Evolutionary conservation across 2,113 vertebrate genomes (phyloP), one percentile per base, ranked within the genome.

Genomic region (Anthoscopus minutus): DNA sequence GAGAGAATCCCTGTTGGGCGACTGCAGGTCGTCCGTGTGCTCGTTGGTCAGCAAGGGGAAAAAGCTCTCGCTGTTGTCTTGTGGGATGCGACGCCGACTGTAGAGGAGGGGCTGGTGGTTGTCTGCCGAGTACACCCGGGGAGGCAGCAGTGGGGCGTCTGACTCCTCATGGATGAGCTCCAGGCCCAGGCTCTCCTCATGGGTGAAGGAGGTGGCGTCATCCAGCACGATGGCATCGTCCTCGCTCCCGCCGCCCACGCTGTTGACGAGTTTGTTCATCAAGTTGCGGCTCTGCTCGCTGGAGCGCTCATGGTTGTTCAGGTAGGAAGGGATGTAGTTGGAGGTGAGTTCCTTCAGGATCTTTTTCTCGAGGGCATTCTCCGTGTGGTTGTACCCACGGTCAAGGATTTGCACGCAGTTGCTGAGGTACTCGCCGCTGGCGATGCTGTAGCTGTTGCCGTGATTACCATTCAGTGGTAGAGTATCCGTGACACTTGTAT

Each of bases 381-480:
- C 99, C 14, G 98, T 99, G 97, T 99, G 99, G 97, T 98, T 99
- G 94, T 99, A 99, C 95, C 99, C 98, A 51, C 98, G 98, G 97
- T 99, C 99, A 89, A 99, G 99, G 93, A 99, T 99, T 98, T 99
- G 99, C 98, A 99, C 99, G 86, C 99, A 99, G 98, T 99, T 99
- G 97, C 99, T 99, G 98, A 99, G 98, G 98, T 99, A 99, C 96
- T 99, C 99, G 24, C 98, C 98, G 72, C 99, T 98, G 98, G 99
- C 99, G 81, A 99, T 98, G 98, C 99, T 99, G 98, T 99, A 99
- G 97, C 98, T 99, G 98, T 99, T 99, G 98, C 98, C 98, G 92
- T 99, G 99, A 99, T 99, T 99, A 99, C 99, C 99, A 99, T 99
- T 99, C 99, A 99, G 99, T 99, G 99, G 99, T 99, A 99, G 99